phyloP scores from a whole-genome alignment of 2,113 vertebrate genomes.

The Malurus elegans region DNA sequence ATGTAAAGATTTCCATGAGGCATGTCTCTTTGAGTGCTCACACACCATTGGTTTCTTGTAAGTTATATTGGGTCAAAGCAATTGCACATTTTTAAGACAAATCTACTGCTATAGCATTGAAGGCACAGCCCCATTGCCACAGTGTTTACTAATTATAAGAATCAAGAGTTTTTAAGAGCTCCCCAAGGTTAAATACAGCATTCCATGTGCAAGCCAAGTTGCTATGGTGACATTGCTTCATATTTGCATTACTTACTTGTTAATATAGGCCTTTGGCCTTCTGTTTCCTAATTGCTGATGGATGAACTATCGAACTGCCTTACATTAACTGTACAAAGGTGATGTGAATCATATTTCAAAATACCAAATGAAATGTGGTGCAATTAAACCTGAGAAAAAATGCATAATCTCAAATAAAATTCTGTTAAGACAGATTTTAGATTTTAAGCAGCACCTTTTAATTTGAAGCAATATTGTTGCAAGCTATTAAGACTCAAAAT shows the following conservation, averaged over 20 bases:
- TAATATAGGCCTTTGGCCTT: constrained; percentile 19
- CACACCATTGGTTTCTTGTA: not conserved
- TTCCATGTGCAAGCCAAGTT: constrained; percentile 43
- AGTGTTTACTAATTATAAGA: constrained; percentile 46
- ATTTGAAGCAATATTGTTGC: not conserved
- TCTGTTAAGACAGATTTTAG: not conserved
- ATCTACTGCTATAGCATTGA: not conserved
- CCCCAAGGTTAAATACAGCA: constrained; percentile 53
- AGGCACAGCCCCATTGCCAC: not conserved
- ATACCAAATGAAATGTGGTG: not conserved
- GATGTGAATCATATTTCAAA: constrained; percentile 8
- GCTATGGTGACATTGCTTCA: constrained; percentile 42
- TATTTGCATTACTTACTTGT: constrained; percentile 46
- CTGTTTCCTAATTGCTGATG: constrained; percentile 23
- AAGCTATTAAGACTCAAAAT: not conserved
- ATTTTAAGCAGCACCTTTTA: not conserved
- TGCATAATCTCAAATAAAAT: not conserved
- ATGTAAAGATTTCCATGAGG: not conserved
- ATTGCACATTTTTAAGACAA: constrained; percentile 6
- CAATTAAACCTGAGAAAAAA: constrained; percentile 19
- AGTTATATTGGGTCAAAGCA: constrained; percentile 4
- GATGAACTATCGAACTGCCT: constrained; percentile 22
- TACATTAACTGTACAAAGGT: constrained; percentile 28
- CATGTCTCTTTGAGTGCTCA: not conserved
- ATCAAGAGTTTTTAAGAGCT: constrained; percentile 45